Base-by-base conservation (phyloP, 2,113 vertebrate species). In the Todiramphus saurophagus region DNA sequence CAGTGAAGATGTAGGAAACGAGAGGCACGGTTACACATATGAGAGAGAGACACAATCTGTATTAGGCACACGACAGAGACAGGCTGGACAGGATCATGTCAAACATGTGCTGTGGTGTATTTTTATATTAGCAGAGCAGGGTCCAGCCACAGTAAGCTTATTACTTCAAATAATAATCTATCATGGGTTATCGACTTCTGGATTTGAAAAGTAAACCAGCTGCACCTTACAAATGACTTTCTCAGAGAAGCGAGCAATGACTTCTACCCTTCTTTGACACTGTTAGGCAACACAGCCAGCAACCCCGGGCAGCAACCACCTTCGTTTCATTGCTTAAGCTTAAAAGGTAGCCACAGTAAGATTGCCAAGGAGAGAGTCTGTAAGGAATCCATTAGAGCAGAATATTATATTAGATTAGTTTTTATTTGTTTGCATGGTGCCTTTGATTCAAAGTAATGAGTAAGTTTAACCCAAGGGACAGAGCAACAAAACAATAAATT, bases 381-480 rank as follows among this genome's bases (percentile, higher is more conserved):
- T 67, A 95, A 91, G 80, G 81, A 96, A 96, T 95, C 94, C 95
- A 97, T 96, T 96, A 97, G 83, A 89, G 46, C 13, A 70, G 66
- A 83, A 78, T 90, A 97, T 95, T 91, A 48, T 5, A 95, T 95
- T 96, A 93, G 23, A 89, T 95, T 93, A 95, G 56, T 66, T 95
- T 96, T 93, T 97, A 90, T 95, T 94, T 97, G 90, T 95, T 97
- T 97, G 72, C 60, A 90, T 96, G 93, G 93, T 95, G 94, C 91
- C 92, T 94, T 96, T 85, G 59, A 96, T 85, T 93, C 93, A 88
- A 95, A 96, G 60, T 83, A 97, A 96, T 77, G 70, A 91, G 75
- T 41, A 94, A 94, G 80, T 90, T 90, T 94, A 95, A 96, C 83
- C 75, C 82, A 80, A 66, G 73, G 89, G 80, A 96, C 46, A 74